Conservation (phyloP, 2,113 vertebrate species). For the Scopus umbretta region DNA sequence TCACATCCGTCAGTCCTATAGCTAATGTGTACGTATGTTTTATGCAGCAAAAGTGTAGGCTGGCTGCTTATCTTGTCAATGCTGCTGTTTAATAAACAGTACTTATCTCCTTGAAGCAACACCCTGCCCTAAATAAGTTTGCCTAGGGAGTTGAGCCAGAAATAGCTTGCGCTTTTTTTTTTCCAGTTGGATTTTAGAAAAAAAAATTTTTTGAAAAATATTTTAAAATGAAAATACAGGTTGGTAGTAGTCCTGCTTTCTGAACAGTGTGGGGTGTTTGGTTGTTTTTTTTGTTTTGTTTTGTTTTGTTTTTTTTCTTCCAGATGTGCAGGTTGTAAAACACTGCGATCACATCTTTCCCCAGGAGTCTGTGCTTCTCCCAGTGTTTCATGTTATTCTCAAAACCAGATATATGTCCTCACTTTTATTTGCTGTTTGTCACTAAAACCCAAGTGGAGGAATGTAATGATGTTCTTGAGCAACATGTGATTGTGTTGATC, state of each 20-base stretch:
- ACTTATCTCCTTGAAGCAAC: conserved; percentile 48
- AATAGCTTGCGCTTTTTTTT: neutral
- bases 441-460: neutral
- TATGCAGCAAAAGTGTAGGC: neutral
- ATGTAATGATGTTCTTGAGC: neutral
- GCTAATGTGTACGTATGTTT: neutral
- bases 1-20: neutral
- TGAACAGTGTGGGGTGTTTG: neutral
- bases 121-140: conserved; percentile 44
- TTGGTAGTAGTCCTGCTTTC: neutral
- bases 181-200: neutral
- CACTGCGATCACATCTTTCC: neutral
- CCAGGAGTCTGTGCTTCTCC: neutral
- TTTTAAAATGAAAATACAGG: neutral
- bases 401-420: neutral
- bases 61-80: neutral
- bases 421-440: neutral
- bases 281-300: too few species aligned
- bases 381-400: neutral
- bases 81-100: conserved; percentile 38
- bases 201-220: neutral
- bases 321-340: neutral
- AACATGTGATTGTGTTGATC: neutral
- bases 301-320: too few species aligned
- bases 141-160: neutral